Evolutionary conservation across 2,888 invertebrate genomes (phyloP).

Genomic region (Eristalis tenax): DNA sequence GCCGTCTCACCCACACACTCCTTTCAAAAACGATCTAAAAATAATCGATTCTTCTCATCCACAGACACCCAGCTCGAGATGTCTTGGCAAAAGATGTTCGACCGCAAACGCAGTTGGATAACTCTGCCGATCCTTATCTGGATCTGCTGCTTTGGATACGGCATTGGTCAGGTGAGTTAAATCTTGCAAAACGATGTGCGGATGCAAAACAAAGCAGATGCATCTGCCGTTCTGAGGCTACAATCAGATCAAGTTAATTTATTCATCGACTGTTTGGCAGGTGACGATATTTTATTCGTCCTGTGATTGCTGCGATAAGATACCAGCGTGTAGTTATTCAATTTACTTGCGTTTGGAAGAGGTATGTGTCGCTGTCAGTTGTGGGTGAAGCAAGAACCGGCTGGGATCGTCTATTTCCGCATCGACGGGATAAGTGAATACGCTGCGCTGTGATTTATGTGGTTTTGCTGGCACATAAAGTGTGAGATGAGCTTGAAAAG

Average conservation of each 20-base stretch:
- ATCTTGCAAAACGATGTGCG: background rate
- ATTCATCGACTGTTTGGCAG: slow-evolving; percentile 13
- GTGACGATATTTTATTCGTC: slow-evolving; percentile 44
- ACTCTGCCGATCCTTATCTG: slow-evolving; percentile 65
- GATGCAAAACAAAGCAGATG: background rate
- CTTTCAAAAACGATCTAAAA: background rate
- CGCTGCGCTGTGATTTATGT: slow-evolving; percentile 35
- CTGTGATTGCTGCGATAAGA: slow-evolving; percentile 50
- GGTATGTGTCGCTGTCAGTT: background rate
- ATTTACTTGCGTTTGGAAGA: slow-evolving; percentile 28
- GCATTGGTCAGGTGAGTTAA: slow-evolving; percentile 59
- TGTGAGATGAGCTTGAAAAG: background rate
- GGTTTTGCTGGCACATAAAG: slow-evolving; percentile 31
- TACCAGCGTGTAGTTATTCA: slow-evolving; percentile 32
- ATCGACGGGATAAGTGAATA: slow-evolving; percentile 8
- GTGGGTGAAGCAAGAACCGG: background rate
- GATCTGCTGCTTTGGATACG: slow-evolving; percentile 61
- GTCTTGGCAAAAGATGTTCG: slow-evolving; percentile 39
- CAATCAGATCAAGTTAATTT: slow-evolving; percentile 6
- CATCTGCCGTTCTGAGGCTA: slow-evolving; percentile 10
- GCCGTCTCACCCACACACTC: slow-evolving; percentile 37
- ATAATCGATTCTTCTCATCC: slow-evolving; percentile 11
- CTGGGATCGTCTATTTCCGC: slow-evolving; percentile 41
- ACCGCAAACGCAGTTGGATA: slow-evolving; percentile 59
- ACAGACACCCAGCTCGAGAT: slow-evolving; percentile 8